These are phyloP conservation scores for Hedya salicella DNA, from an alignment of 2,888 invertebrate genomes.

Conservation along the genomic window DNA sequence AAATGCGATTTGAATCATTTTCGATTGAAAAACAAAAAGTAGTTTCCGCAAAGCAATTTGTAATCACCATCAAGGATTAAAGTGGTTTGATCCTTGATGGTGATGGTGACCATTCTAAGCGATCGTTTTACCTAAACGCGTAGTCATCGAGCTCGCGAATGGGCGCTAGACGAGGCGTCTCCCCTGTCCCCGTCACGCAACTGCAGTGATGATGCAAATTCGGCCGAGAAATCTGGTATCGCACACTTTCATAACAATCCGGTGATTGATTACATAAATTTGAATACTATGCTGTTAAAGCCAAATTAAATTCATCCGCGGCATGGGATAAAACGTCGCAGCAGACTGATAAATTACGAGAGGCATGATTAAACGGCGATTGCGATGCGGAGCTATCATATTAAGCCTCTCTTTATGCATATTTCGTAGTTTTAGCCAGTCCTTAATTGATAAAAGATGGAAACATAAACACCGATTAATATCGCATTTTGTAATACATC, in stretches of 20 bases:
- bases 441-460: conserved; percentile 58
- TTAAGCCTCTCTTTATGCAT: conserved; percentile 55
- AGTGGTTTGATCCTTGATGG: too few relatives aligned
- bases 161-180: conserved; percentile 50
- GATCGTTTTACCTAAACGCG: too few relatives aligned
- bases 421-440: conserved; percentile 53
- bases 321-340: conserved; percentile 77
- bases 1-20: too few relatives aligned
- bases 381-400: conserved; percentile 54
- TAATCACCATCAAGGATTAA: too few relatives aligned
- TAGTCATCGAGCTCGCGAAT: background rate
- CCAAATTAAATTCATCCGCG: conserved; percentile 81
- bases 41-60: too few relatives aligned
- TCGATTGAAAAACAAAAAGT: too few relatives aligned
- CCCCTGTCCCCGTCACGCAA: conserved; percentile 64
- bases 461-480: conserved; percentile 40
- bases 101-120: too few relatives aligned
- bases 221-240: conserved; percentile 78
- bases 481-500: conserved; percentile 32
- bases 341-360: conserved; percentile 78
- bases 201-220: conserved; percentile 78
- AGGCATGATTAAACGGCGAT: conserved; percentile 76
- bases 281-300: conserved; percentile 80
- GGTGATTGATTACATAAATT: conserved; percentile 83
- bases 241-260: conserved; percentile 83